Evolutionary conservation across 2,888 invertebrate species (phyloP), one percentile per base, ranked within the genome.

Genomic region (Seira ritae): DNA sequence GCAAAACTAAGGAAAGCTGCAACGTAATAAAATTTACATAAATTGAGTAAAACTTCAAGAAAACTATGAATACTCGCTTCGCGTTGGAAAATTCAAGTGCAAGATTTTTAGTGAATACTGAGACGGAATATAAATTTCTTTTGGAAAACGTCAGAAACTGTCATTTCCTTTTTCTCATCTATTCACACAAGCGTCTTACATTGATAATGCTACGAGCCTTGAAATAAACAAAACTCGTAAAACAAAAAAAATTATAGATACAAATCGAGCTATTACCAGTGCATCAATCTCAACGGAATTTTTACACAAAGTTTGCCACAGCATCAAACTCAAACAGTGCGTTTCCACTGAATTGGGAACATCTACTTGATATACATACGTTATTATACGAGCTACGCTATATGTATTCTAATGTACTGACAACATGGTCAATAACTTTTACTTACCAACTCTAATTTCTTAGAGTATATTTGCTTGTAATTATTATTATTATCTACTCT

Each of bases 241-340:
- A 60, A 42, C 12, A 42, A n/a, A 42, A 12, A 12, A 42, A 60
- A 60, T n/a, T 60, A 60, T 60, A 60, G 60, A 60, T 10, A 60
- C n/a, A 60, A 8, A 42, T 42, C 42, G 60, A 60, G 60, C 60
- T n/a, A 60, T 60, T 60, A 60, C 60, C 60, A 42, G 42, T 42
- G 42, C 42, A 42, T 42, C 42, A 42, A 42, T 50, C 19, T 22
- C 50, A 62, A 46, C 24, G 46, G 74, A 65, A 74, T 23, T 67
- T 65, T 74, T 66, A 67, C 55, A 17, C 67, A 76, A 65, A 20
- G 31, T 24, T 76, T 65, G 60, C 60, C 60, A 23, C 68, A 68
- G 68, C 67, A 68, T 74, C 46, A 60, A 17, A 76, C 76, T 23
- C 68, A 67, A 65, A 68, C n/a, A n/a, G 72, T 72, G 76, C 76